Evolutionary conservation across 2,797 vertebrate genomes (phyloP).

Genomic region (Chanos chanos): DNA sequence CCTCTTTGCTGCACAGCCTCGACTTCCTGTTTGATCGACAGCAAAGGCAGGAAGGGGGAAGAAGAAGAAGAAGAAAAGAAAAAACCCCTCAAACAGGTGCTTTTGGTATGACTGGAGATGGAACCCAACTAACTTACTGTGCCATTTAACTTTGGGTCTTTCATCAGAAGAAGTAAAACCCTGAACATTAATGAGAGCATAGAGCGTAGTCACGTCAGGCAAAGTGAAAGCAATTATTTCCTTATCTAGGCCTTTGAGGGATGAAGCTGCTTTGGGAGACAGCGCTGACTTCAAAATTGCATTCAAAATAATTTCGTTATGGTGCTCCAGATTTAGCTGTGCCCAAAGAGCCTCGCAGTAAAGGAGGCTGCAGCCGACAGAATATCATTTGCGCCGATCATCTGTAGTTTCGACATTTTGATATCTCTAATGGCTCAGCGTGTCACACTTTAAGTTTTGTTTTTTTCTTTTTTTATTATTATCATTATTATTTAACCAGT

Average conservation of each 20-base stretch:
- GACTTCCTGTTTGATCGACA: too few relatives aligned
- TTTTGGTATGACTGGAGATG: slow-evolving; percentile 35
- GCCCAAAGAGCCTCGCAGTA: slow-evolving; percentile 12
- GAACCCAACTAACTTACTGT: slow-evolving; percentile 54
- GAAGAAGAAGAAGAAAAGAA: too few relatives aligned
- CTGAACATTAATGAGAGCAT: slow-evolving; percentile 54
- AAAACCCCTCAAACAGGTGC: slow-evolving; percentile 27
- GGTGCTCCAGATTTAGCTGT: slow-evolving; percentile 27
- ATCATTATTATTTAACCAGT: too few relatives aligned
- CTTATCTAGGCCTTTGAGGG: slow-evolving; percentile 57
- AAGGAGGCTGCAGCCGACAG: slow-evolving; percentile 29
- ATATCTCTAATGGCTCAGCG: too few relatives aligned
- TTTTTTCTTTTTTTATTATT: too few relatives aligned
- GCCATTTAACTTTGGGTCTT: slow-evolving; percentile 41
- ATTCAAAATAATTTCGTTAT: slow-evolving; percentile 10
- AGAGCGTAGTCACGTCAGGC: slow-evolving; percentile 45
- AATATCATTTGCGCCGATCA: too few relatives aligned
- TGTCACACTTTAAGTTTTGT: too few relatives aligned
- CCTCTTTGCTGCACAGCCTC: too few relatives aligned
- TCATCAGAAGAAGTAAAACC: slow-evolving; percentile 47
- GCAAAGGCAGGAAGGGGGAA: too few relatives aligned
- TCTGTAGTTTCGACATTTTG: too few relatives aligned
- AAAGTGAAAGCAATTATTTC: slow-evolving; percentile 63
- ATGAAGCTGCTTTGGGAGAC: slow-evolving; percentile 7
- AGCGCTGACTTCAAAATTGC: slow-evolving; percentile 27